These are phyloP conservation scores for Oegoconia quadripuncta DNA, from an alignment of 2,888 invertebrate genomes.

Conservation along the genomic window DNA sequence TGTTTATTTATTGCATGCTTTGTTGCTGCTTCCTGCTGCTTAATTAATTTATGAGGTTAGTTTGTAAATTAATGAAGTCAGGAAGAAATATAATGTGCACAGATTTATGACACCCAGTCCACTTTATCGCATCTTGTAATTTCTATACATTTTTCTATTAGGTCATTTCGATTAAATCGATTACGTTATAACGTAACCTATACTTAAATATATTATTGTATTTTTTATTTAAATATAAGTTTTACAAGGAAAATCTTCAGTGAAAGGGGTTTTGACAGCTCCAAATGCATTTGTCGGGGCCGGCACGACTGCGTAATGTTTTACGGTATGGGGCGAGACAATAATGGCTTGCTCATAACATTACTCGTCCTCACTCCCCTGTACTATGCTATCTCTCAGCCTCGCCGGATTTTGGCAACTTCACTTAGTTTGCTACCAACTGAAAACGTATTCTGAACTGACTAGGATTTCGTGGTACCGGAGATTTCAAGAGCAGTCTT, in stretches of 20 bases:
- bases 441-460: not conserved
- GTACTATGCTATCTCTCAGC: conserved; percentile 56
- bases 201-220: no score
- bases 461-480: conserved; percentile 41
- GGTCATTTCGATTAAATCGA: no score
- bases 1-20: conserved; percentile 67
- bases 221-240: no score
- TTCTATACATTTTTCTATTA: not conserved
- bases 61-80: conserved; percentile 61
- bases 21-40: conserved; percentile 59
- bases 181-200: no score
- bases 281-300: conserved; percentile 52
- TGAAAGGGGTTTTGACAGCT: conserved; percentile 55
- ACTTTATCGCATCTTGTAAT: not conserved
- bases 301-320: conserved; percentile 75
- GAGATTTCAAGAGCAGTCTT: conserved; percentile 51
- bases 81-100: conserved; percentile 40
- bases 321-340: conserved; percentile 79
- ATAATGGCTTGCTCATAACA: conserved; percentile 80
- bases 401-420: conserved; percentile 42
- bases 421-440: conserved; percentile 21
- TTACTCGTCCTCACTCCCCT: conserved; percentile 70
- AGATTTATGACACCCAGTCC: conserved; percentile 25
- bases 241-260: not conserved
- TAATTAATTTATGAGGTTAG: conserved; percentile 69